Conservation (phyloP, 2,113 vertebrate genomes). For the Setophaga kirtlandii region DNA sequence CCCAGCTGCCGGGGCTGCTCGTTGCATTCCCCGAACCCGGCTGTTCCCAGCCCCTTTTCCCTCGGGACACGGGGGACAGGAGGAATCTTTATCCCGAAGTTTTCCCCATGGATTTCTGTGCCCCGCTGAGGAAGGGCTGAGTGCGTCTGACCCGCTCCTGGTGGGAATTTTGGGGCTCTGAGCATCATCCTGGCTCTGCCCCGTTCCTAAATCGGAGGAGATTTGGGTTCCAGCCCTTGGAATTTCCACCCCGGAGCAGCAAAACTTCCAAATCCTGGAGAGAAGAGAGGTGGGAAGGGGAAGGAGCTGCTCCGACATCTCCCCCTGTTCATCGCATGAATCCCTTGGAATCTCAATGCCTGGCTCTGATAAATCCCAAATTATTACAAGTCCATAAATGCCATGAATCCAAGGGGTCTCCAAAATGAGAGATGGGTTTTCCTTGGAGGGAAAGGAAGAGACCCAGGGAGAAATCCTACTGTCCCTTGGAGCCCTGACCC, state of each 20-base stretch:
- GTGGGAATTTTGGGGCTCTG: not conserved
- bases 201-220: not conserved
- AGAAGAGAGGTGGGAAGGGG: not conserved
- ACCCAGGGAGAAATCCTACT: not conserved
- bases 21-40: not conserved
- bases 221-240: not conserved
- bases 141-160: not conserved
- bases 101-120: not conserved
- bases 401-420: not conserved
- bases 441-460: not conserved
- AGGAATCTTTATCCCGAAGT: not conserved
- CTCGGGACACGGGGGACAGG: not conserved
- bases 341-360: not conserved
- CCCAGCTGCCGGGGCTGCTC: not conserved
- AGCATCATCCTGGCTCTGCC: not conserved
- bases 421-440: not conserved
- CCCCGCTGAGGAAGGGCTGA: fast-evolving
- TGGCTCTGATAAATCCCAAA: not conserved
- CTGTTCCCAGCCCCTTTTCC: not conserved
- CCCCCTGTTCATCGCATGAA: not conserved
- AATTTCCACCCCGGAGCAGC: not conserved
- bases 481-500: not conserved
- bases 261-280: not conserved
- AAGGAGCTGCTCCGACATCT: not conserved
- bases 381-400: not conserved